Conservation (phyloP, 92 coral and sea anemone species). For the Epizoanthus ramosus region DNA sequence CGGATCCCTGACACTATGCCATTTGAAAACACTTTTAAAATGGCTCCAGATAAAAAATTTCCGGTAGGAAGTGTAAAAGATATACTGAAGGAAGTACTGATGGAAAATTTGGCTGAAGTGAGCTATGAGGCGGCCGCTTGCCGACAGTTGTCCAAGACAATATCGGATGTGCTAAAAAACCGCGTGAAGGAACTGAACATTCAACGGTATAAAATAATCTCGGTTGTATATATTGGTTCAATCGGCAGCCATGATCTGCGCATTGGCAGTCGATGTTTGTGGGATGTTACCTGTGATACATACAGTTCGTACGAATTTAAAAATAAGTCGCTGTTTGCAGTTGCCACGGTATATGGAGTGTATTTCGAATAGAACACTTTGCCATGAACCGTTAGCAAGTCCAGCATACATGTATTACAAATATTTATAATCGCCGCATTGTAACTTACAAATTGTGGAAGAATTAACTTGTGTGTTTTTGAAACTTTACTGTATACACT, state of each 20-base stretch:
- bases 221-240: conserved; percentile 92
- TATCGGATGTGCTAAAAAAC: conserved; percentile 78
- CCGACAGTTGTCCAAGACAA: conserved; percentile 84
- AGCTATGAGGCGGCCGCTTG: conserved; percentile 82
- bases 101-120: conserved; percentile 73
- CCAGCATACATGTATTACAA: too few species aligned
- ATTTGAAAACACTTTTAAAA: conserved; percentile 82
- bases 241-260: conserved; percentile 83
- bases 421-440: too few species aligned
- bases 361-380: conserved; percentile 76
- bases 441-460: too few species aligned
- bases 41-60: conserved; percentile 76
- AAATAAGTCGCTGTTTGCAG: conserved; percentile 86
- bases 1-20: conserved; percentile 56
- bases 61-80: conserved; percentile 73
- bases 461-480: too few species aligned
- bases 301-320: conserved; percentile 79
- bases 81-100: conserved; percentile 75
- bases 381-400: too few species aligned
- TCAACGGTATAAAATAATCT: conserved; percentile 85
- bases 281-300: conserved; percentile 86
- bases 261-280: conserved; percentile 93
- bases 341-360: conserved; percentile 88
- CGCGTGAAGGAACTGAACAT: conserved; percentile 84
- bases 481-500: too few species aligned